Evolutionary conservation across 2,888 invertebrate genomes (phyloP).

Genomic region (Temnothorax unifasciatus): DNA sequence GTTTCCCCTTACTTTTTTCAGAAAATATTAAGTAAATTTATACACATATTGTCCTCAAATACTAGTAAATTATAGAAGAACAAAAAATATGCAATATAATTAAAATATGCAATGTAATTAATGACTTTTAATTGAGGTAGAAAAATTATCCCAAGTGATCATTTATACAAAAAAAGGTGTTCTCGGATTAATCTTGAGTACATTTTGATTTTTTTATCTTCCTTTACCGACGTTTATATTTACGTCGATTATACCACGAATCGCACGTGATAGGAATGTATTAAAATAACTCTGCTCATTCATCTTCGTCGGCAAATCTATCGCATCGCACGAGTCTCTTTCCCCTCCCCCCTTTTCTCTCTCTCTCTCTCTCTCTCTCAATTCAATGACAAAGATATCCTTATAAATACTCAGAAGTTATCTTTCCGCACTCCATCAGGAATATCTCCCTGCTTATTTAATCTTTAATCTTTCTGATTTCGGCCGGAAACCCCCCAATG

Average conservation of each 20-base stretch:
- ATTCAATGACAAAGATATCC: neutral
- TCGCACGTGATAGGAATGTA: neutral
- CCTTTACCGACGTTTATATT: neutral
- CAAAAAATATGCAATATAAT: no score
- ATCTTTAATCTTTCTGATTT: slow-evolving; percentile 20
- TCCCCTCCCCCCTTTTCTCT: no score
- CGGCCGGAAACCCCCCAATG: neutral
- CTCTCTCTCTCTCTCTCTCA: neutral
- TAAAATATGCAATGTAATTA: no score
- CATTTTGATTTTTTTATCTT: neutral
- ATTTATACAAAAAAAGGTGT: no score
- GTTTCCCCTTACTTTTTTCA: no score
- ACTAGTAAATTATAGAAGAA: no score
- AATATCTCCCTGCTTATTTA: neutral
- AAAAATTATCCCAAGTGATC: no score
- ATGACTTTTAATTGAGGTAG: no score
- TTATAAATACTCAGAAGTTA: neutral
- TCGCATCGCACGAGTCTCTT: neutral
- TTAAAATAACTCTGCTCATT: neutral
- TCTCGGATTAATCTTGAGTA: neutral
- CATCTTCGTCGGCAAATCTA: neutral
- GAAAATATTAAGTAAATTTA: no score
- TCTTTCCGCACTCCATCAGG: neutral
- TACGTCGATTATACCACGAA: no score
- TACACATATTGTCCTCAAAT: no score